These are phyloP conservation scores for Elephantulus edwardii DNA, from an alignment of 2,113 vertebrate genomes.

Conservation along the genomic window DNA sequence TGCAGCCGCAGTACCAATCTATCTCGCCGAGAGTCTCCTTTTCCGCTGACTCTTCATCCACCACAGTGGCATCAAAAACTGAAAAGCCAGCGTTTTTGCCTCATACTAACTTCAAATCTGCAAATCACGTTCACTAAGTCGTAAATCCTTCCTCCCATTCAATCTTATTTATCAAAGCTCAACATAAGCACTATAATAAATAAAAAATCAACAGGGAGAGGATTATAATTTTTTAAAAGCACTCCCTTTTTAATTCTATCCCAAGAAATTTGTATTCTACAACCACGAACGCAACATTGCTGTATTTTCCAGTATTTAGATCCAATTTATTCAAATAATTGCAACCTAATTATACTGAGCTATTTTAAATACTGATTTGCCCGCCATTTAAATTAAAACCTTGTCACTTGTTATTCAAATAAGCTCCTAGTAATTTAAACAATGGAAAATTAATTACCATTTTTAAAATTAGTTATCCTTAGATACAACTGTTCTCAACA, in stretches of 20 bases:
- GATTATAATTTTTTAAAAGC: neutral
- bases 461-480: constrained; percentile 44
- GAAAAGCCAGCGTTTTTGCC: neutral
- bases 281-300: constrained; percentile 22
- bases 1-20: too few relatives aligned
- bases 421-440: constrained; percentile 47
- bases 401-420: constrained; percentile 54
- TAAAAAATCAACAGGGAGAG: neutral
- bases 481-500: constrained; percentile 30
- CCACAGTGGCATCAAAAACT: neutral
- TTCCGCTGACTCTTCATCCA: too few relatives aligned
- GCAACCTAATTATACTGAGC: constrained; percentile 61
- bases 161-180: neutral
- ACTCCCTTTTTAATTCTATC: neutral
- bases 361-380: constrained; percentile 68
- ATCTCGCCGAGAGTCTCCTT: too few relatives aligned
- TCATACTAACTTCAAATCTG: neutral
- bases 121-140: neutral
- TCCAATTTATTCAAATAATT: constrained; percentile 68
- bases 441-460: constrained; percentile 56
- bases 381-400: constrained; percentile 61
- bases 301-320: constrained; percentile 54
- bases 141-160: constrained; percentile 2
- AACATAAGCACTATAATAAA: neutral
- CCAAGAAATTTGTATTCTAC: constrained; percentile 33